Percentiles rank a stretch among this genome's conserved stretches.
These are phyloP conservation scores for Anaspis maculata DNA, from an alignment of 2,888 invertebrate species.

Conservation along the genomic window DNA sequence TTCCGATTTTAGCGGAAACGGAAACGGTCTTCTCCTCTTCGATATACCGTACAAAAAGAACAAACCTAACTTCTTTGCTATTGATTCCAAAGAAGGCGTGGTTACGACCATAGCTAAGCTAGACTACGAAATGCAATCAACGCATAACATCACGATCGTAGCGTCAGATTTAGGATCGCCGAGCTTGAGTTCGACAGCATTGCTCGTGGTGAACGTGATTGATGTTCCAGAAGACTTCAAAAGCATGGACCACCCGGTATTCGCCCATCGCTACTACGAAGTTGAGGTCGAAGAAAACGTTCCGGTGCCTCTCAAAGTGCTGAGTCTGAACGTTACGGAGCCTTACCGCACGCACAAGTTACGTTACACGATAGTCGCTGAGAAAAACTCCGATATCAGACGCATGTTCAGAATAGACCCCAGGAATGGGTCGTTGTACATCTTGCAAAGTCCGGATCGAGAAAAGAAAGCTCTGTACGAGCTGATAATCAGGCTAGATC, in stretches of 20 bases:
- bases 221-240: constrained; percentile 53
- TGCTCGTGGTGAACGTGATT: constrained; percentile 59
- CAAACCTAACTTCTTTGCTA: constrained; percentile 58
- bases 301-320: constrained; percentile 61
- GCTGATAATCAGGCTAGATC: constrained; percentile 47
- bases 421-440: constrained; percentile 65
- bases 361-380: constrained; percentile 55
- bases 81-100: constrained; percentile 79
- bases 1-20: constrained; percentile 75
- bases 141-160: constrained; percentile 69
- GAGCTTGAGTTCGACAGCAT: constrained; percentile 69
- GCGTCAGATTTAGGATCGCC: constrained; percentile 83
- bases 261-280: constrained; percentile 59
- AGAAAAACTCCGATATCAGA: constrained; percentile 50
- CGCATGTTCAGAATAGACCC: constrained; percentile 67
- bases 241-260: constrained; percentile 35
- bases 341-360: constrained; percentile 55
- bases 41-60: constrained; percentile 61
- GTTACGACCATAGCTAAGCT: constrained; percentile 66
- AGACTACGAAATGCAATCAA: constrained; percentile 59
- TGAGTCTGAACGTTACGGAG: constrained; percentile 69
- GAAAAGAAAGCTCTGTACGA: constrained; percentile 61
- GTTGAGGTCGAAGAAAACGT: constrained; percentile 77
- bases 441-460: constrained; percentile 66
- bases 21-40: constrained; percentile 77